Evolutionary conservation across 2,888 invertebrate genomes (phyloP), one percentile per base, ranked within the genome.

Genomic region (Ophioninae sp.): DNA sequence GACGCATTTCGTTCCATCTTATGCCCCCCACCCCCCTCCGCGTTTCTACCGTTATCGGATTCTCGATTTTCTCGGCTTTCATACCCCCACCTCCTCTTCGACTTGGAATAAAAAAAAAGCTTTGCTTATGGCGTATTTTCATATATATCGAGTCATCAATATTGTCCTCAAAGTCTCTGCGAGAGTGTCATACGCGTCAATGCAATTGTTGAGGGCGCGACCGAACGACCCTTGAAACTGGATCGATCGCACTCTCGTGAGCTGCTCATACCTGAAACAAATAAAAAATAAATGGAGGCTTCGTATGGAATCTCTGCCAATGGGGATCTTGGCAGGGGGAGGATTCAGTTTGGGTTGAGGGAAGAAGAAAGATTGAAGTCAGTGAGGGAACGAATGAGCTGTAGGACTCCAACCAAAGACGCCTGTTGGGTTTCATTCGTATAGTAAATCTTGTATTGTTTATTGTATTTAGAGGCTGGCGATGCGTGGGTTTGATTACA

Each of bases 71-170:
- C 68, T 51, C 58, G 39, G 56, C 64, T 58, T 44, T 71, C 41
- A 65, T 17, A 20, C 61, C 30, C 39, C 39, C 7, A 5, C 39
- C 39, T 39, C 39, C 39, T 6, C 39, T 8, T 8, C 7, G 44
- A 58, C 59, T 41, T 51, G 20, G 41, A 23, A 44, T 41, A 17
- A 58, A 10, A 51, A 63, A 51, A 81, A 77, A 77, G 61, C 69
- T 51, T 68, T 59, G 67, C 37, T 73, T 41, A 67, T 71, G 51
- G 39, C 56, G 37, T 64, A 75, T 79, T 79, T 82, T 78, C 73
- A 82, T 82, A 74, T 67, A 79, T 74, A 79, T 79, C 67, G 79
- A 75, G 65, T 59, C 75, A 71, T 75, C 69, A 65, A 79, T 79
- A 73, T 65, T 72, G 56, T 44, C 51, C 39, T 5, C 23, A 9